A percentile compares a stretch with the other conserved stretches of the same genome.
Evolutionary conservation across 2,888 invertebrate species (phyloP).

Genomic region (Thereva nobilitata): DNA sequence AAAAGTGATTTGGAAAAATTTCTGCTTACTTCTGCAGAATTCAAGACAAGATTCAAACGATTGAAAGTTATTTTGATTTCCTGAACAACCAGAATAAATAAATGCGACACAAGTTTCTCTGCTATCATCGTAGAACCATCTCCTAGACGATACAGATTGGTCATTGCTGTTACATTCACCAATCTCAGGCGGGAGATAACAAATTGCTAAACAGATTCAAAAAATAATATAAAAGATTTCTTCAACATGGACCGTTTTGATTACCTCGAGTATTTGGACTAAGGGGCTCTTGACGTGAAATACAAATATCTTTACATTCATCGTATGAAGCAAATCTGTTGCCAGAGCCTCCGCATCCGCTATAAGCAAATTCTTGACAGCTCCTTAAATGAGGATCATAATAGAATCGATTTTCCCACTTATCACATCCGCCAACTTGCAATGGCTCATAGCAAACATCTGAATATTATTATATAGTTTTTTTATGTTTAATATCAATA

Average conservation of each 20-base stretch:
- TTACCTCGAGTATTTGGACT: conserved; percentile 51
- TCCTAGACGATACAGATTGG: conserved; percentile 58
- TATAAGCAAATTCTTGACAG: conserved; percentile 75
- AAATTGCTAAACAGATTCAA: conserved; percentile 62
- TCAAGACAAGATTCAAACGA: conserved; percentile 71
- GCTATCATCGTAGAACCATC: conserved; percentile 75
- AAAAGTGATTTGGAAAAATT: conserved; percentile 31
- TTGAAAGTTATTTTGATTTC: conserved; percentile 84
- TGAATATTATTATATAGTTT: conserved; percentile 50
- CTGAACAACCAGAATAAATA: conserved; percentile 84
- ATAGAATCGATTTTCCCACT: conserved; percentile 65
- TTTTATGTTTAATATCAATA: background rate
- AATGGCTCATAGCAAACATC: conserved; percentile 72
- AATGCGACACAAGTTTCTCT: conserved; percentile 76
- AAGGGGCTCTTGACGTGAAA: conserved; percentile 63
- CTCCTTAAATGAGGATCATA: conserved; percentile 65
- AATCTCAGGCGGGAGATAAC: conserved; percentile 65
- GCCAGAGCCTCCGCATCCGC: conserved; percentile 83
- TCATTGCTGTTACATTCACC: conserved; percentile 62
- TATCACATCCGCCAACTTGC: conserved; percentile 74
- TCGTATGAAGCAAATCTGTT: conserved; percentile 77
- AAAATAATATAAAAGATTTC: conserved; percentile 13
- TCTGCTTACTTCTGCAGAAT: conserved; percentile 61
- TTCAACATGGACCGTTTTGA: background rate
- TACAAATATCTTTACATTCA: conserved; percentile 76